A percentile compares a stretch with the other conserved stretches of the same genome.
phyloP scores from a whole-genome alignment of 1,140 invertebrate genomes.

The Eumeta japonica region DNA sequence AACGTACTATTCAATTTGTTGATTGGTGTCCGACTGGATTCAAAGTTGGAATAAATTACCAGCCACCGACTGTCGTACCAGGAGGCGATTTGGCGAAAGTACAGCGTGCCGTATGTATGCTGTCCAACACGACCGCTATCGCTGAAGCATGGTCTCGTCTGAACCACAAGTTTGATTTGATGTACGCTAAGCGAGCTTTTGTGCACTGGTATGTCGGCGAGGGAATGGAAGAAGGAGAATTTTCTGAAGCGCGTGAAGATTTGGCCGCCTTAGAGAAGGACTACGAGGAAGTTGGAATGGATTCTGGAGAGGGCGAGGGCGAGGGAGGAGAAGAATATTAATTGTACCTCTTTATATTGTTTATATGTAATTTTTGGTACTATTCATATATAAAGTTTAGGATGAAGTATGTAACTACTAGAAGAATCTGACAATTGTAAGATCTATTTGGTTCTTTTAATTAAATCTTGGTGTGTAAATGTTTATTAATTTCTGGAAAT shows the following conservation, averaged over 20 bases:
- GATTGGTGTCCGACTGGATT: too few relatives aligned
- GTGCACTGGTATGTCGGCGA: conserved; percentile 86
- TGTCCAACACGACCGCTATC: too few relatives aligned
- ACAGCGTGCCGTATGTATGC: too few relatives aligned
- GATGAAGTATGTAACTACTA: too few relatives aligned
- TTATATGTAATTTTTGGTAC: too few relatives aligned
- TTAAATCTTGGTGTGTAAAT: too few relatives aligned
- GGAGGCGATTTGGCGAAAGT: conserved; percentile 79
- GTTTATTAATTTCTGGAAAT: too few relatives aligned
- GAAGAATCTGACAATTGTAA: too few relatives aligned
- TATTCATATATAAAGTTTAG: too few relatives aligned
- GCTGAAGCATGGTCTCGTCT: conserved; percentile 76
- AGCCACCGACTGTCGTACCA: conserved; percentile 77
- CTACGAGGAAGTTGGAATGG: conserved; percentile 79
- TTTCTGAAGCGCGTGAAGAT: conserved; percentile 84
- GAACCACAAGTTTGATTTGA: conserved; percentile 81
- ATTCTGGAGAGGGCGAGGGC: conserved; percentile 71
- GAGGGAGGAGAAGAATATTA: conserved; percentile 73
- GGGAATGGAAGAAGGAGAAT: conserved; percentile 85
- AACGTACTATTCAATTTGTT: conserved; percentile 82
- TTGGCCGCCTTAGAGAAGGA: conserved; percentile 81
- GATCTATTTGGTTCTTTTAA: too few relatives aligned
- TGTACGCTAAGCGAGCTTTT: conserved; percentile 60
- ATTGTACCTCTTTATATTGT: too few relatives aligned
- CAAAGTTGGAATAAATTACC: conserved; percentile 78